Conservation (phyloP, 2,797 vertebrate genomes). For the Gadopsis marmoratus region DNA sequence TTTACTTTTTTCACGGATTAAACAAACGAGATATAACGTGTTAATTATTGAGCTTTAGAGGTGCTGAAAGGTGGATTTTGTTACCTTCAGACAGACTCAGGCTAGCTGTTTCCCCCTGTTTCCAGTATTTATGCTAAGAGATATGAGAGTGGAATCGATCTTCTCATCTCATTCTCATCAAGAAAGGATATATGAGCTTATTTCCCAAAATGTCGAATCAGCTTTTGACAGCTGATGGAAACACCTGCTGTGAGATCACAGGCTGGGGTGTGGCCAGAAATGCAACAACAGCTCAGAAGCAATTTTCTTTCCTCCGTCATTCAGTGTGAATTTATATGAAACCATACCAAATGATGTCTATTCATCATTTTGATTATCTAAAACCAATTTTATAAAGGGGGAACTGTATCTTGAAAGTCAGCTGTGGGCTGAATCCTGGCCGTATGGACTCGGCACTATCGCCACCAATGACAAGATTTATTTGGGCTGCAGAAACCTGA, state of each 20-base stretch:
- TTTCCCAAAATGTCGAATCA: background rate
- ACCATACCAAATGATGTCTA: background rate
- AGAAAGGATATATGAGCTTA: background rate
- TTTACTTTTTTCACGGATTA: background rate
- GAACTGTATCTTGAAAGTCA: constrained; percentile 37
- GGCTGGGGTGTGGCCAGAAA: background rate
- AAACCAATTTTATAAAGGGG: constrained; percentile 12
- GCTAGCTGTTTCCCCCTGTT: background rate
- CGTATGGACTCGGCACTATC: constrained; percentile 40
- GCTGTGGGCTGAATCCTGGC: constrained; percentile 2
- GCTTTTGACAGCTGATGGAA: constrained; percentile 3
- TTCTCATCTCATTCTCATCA: background rate
- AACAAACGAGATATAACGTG: background rate
- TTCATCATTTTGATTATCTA: constrained; percentile 16
- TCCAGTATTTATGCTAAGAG: background rate
- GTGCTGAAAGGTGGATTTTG: background rate
- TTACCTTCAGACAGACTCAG: background rate
- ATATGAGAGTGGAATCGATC: background rate
- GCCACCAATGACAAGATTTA: constrained; percentile 55
- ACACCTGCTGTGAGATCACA: background rate
- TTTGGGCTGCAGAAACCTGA: constrained; percentile 46
- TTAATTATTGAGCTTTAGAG: background rate
- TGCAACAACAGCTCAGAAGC: background rate
- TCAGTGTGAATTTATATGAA: background rate
- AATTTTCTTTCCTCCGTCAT: background rate